Evolutionary conservation across 1,140 invertebrate species (phyloP).

Genomic region (Plectrocnemia conspersa): DNA sequence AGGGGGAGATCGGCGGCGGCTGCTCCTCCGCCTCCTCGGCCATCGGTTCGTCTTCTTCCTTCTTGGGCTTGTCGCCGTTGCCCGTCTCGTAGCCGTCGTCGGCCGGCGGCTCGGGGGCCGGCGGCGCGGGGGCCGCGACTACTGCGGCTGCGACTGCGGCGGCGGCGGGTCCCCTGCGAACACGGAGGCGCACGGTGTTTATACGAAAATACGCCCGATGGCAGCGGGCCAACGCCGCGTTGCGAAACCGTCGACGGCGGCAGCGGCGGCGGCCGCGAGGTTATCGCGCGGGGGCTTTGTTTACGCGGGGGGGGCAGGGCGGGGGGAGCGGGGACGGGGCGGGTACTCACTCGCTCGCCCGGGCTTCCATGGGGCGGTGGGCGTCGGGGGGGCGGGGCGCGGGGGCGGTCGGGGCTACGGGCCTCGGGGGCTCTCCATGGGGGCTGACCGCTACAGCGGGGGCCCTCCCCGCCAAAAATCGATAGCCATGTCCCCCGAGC

Average conservation of each 20-base stretch:
- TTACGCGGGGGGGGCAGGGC: neutral
- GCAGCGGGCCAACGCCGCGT: neutral
- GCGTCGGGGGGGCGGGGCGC: conserved; percentile 8
- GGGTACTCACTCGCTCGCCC: neutral
- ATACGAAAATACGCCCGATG: no score
- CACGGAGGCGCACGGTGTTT: neutral
- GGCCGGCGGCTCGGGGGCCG: neutral
- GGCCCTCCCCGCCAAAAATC: conserved; percentile 51
- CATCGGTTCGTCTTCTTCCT: conserved; percentile 41
- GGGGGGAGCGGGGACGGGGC: neutral
- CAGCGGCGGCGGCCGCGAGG: neutral
- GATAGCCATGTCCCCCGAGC: conserved; percentile 55
- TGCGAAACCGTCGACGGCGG: neutral
- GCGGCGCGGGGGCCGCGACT: neutral
- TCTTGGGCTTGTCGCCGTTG: conserved; percentile 70
- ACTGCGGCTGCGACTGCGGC: neutral
- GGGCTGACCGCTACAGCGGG: conserved; percentile 43
- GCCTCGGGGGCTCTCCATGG: conserved; percentile 44
- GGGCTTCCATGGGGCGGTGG: neutral
- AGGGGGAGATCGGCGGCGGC: conserved; percentile 11
- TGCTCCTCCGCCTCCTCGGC: conserved; percentile 40
- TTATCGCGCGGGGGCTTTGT: neutral
- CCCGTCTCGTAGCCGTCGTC: conserved; percentile 85
- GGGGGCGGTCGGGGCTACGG: neutral
- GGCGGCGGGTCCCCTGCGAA: neutral